Conservation (phyloP, 1,140 invertebrate species). For the Melitaea cinxia region DNA sequence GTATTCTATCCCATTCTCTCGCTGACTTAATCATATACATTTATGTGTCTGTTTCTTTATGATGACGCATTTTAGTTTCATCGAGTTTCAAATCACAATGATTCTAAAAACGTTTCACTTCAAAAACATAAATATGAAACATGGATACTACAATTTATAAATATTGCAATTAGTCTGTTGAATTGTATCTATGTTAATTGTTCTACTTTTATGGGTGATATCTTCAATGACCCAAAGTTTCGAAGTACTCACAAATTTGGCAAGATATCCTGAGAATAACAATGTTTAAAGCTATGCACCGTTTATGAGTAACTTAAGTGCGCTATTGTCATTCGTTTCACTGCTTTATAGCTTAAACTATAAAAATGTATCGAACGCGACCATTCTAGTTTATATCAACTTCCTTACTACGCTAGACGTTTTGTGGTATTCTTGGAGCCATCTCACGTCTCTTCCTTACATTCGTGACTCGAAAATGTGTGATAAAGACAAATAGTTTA, state of each 20-base stretch:
- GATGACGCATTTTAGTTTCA: too few species aligned
- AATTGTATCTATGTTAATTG: background rate
- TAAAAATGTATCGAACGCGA: conserved; percentile 69
- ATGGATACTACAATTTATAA: too few species aligned
- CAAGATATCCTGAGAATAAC: conserved; percentile 47
- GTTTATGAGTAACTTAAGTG: conserved; percentile 67
- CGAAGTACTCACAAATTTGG: conserved; percentile 28
- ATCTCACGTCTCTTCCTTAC: conserved; percentile 2
- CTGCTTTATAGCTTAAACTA: conserved; percentile 57
- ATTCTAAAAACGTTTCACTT: too few species aligned
- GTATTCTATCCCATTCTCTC: too few species aligned
- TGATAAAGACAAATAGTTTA: background rate
- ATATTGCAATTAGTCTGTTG: too few species aligned
- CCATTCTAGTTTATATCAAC: conserved; percentile 44
- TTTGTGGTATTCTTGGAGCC: conserved; percentile 46
- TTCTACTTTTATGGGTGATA: background rate
- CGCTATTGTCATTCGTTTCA: conserved; percentile 56
- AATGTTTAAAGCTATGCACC: conserved; percentile 60
- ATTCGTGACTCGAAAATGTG: background rate
- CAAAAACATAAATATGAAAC: too few species aligned
- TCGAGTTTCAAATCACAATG: too few species aligned
- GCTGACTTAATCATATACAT: too few species aligned
- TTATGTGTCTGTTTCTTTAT: too few species aligned
- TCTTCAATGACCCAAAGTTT: background rate
- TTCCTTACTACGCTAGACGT: conserved; percentile 46